Evolutionary conservation across 2,797 vertebrate genomes (phyloP).

Genomic region (Premnoplex brunnescens): DNA sequence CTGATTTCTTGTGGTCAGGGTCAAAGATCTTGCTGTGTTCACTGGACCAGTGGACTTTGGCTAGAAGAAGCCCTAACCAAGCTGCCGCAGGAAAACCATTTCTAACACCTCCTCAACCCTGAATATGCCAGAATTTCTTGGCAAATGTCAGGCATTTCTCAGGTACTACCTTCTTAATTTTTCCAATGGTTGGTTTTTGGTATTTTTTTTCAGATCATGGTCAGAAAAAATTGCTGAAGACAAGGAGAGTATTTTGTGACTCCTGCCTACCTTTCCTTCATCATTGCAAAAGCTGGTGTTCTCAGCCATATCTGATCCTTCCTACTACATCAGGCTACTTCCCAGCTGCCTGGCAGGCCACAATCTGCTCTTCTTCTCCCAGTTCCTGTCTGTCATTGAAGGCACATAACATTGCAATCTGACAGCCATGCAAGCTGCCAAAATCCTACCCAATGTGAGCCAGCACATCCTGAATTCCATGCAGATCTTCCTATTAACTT

Average conservation of each 20-base stretch:
- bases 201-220: not conserved
- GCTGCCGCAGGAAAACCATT: not conserved
- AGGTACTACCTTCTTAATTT: not conserved
- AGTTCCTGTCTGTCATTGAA: not conserved
- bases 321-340: not conserved
- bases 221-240: not conserved
- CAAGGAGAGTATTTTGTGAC: not conserved
- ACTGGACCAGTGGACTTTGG: not conserved
- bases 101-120: not conserved
- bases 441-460: not conserved
- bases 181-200: not conserved
- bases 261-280: not conserved
- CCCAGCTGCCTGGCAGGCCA: conserved; percentile 10
- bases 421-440: not conserved
- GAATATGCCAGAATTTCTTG: not conserved
- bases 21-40: not conserved
- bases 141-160: not conserved
- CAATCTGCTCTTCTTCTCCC: not conserved
- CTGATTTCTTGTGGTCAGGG: not conserved
- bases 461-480: not conserved
- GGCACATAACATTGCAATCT: not conserved
- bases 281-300: not conserved
- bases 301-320: not conserved
- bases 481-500: not conserved
- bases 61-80: not conserved